A percentile compares a stretch with the other conserved stretches of the same genome.
Evolutionary conservation across 1,140 invertebrate species (phyloP).

Genomic region (Drosophila takahashii): DNA sequence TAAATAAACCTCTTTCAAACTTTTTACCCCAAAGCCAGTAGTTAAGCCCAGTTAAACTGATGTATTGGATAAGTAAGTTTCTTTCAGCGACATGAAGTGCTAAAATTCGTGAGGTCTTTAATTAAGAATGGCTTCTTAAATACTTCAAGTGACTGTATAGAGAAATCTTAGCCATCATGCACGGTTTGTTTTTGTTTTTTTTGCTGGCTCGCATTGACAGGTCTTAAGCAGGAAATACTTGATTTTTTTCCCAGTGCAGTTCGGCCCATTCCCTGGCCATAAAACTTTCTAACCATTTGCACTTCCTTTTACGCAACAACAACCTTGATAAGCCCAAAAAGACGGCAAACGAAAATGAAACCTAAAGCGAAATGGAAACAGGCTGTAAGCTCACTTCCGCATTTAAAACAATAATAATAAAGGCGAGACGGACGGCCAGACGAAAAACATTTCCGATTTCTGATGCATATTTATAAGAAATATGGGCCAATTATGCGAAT

Average conservation of each 20-base stretch:
- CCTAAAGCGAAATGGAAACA: constrained; percentile 65
- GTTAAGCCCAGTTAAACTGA: neutral
- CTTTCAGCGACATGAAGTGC: neutral
- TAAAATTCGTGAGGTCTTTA: neutral
- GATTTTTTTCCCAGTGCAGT: constrained; percentile 24
- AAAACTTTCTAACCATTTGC: constrained; percentile 80
- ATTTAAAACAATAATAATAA: constrained; percentile 53
- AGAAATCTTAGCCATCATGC: constrained; percentile 4
- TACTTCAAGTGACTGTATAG: constrained; percentile 1
- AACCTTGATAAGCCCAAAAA: constrained; percentile 69
- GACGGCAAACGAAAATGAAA: constrained; percentile 41
- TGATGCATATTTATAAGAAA: constrained; percentile 74
- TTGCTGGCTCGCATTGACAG: neutral
- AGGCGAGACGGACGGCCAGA: constrained; percentile 35
- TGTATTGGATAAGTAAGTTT: constrained; percentile 2
- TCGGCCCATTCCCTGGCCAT: constrained; percentile 35
- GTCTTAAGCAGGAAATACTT: constrained; percentile 28
- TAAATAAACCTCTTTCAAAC: constrained; percentile 11
- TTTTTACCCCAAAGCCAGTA: neutral
- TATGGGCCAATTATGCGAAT: constrained; percentile 81
- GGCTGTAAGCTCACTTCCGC: constrained; percentile 64
- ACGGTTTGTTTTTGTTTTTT: neutral
- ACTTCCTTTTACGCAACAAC: constrained; percentile 81
- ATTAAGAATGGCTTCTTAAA: constrained; percentile 13
- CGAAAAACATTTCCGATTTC: constrained; percentile 67